Evolutionary conservation across 2,113 vertebrate species (phyloP), one percentile per base, ranked within the genome.

Genomic region (Bubo scandiacus): DNA sequence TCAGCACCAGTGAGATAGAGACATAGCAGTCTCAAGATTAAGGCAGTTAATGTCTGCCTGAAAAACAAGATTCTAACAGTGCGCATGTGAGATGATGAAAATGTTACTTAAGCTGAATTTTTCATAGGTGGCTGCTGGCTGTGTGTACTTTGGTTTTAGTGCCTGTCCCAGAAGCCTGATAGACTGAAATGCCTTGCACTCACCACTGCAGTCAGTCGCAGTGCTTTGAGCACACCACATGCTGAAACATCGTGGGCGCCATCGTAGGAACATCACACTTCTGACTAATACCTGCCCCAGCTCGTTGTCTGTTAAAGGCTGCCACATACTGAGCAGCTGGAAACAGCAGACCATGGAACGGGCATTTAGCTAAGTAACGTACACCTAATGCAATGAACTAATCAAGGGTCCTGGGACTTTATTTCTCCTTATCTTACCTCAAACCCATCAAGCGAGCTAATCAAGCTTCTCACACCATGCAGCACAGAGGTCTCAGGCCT

Each of bases 161-260:
- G 73, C 12, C 27, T 62, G 66, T 14, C 42, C 40, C 54, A 29
- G 27, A 72, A 38, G 49, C 11, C 23, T 16, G 45, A 34, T 10
- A n/a, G 0, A 2, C 12, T 12, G 17, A 71, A 72, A 40, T 9
- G 21, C 20, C n/a, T 45, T 10, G 38, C 8, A 5, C 36, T 54
- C 30, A 42, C 38, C 23, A 6, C 42, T 20, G 32, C 59, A n/a
- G 20, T 20, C 61, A 62, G 61, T 34, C 6, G 7, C 17, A 12
- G 49, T 3, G 12, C 62, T 84, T 57, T 58, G 36, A 63, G 38
- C 8, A 7, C 17, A n/a, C 5, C 9, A 72, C 12, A 1, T 9
- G 9, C 36, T 83, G 72, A 68, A 88, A 38, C 2, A 7, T 23
- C 65, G 42, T 1, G 26, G 81, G 9, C 7, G 26, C 21, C 79